Percentiles rank a stretch among this genome's conserved stretches.
phyloP scores from a whole-genome alignment of 2,113 vertebrate species.

The Melanerpes formicivorus region DNA sequence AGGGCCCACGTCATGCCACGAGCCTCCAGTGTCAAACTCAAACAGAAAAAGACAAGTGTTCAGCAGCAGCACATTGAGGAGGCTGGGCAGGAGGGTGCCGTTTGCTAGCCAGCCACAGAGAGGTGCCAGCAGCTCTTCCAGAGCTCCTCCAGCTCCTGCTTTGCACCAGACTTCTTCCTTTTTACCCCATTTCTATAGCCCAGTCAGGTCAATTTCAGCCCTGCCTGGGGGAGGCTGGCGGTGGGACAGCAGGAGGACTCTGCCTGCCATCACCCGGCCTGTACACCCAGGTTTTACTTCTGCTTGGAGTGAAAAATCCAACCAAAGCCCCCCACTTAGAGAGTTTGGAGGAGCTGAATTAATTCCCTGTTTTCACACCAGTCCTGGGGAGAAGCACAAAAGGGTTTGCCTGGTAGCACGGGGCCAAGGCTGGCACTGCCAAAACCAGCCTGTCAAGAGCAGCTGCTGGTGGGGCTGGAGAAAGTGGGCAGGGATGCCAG shows the following conservation, averaged over 20 bases:
- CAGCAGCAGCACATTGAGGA: rapidly evolving
- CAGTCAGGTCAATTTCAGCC: neutral
- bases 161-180: rapidly evolving
- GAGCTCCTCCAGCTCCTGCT: neutral
- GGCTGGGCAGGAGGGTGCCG: neutral
- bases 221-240: rapidly evolving
- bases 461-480: neutral
- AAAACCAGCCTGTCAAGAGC: rapidly evolving
- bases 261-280: neutral
- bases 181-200: neutral
- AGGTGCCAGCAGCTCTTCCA: constrained; percentile 8
- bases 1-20: rapidly evolving
- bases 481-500: rapidly evolving
- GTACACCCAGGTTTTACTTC: neutral
- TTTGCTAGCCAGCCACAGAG: neutral
- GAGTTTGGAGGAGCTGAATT: neutral
- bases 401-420: neutral
- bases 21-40: rapidly evolving
- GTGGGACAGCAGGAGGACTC: neutral
- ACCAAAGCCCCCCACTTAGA: rapidly evolving
- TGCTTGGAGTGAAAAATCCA: rapidly evolving
- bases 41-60: neutral
- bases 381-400: neutral
- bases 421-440: neutral
- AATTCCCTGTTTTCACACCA: neutral